A percentile compares a stretch with the other conserved stretches of the same genome.
Conservation (phyloP, 1,140 invertebrate genomes). For the Prorops nasuta region DNA sequence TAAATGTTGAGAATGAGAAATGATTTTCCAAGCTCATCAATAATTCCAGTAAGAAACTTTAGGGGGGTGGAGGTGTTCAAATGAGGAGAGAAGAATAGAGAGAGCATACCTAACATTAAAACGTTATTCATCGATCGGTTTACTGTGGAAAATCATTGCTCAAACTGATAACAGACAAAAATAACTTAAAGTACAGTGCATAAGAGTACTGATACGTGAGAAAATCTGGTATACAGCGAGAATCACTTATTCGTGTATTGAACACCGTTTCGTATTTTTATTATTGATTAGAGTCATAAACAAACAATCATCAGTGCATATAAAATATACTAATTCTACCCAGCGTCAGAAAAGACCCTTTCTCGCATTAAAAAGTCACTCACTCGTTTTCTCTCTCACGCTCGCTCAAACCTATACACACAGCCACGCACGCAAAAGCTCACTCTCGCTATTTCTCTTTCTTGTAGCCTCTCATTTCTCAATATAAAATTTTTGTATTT, state of each 20-base stretch:
- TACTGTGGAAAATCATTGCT: no score
- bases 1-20: no score
- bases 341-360: constrained; percentile 57
- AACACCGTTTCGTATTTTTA: constrained; percentile 57
- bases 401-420: no score
- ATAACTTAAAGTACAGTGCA: neutral
- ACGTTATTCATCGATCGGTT: no score
- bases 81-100: no score
- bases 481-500: no score
- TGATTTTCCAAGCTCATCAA: no score
- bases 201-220: neutral
- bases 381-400: constrained; percentile 10
- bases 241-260: constrained; percentile 53
- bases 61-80: no score
- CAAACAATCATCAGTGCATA: constrained; percentile 59
- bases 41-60: no score
- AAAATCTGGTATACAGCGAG: constrained; percentile 24
- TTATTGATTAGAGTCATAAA: constrained; percentile 57
- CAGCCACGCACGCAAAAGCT: no score
- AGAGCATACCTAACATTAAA: no score
- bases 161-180: no score
- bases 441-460: constrained; percentile 8
- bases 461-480: constrained; percentile 1
- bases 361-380: constrained; percentile 47
- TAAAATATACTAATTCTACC: constrained; percentile 58